Conservation (phyloP, 2,113 vertebrate species). For the Platysternon megacephalum region DNA sequence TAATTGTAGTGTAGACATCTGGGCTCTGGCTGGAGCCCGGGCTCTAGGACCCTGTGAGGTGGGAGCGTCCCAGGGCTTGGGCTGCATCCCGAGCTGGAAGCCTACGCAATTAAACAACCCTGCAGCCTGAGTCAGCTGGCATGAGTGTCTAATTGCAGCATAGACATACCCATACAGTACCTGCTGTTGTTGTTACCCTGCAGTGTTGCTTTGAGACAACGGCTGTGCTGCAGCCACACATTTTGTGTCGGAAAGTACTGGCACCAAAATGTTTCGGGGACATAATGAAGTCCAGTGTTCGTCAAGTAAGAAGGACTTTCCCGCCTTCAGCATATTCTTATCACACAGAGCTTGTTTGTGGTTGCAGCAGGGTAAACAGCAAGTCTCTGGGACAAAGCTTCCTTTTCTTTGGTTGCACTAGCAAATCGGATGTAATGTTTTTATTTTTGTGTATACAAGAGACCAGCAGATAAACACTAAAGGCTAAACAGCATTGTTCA, state of each 20-base stretch:
- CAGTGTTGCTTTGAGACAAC: conserved; percentile 40
- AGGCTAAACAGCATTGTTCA: background rate
- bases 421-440: conserved; percentile 64
- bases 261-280: background rate
- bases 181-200: background rate
- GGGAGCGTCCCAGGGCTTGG: no score
- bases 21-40: no score
- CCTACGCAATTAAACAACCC: background rate
- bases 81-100: background rate
- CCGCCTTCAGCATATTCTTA: background rate
- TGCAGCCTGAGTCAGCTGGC: background rate
- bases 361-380: conserved; percentile 58
- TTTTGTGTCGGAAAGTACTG: background rate
- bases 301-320: background rate
- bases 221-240: background rate
- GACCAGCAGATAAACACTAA: conserved; percentile 42
- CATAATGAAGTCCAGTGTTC: conserved; percentile 28
- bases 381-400: conserved; percentile 51
- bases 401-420: conserved; percentile 60
- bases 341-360: conserved; percentile 53
- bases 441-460: conserved; percentile 56
- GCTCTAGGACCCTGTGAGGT: no score
- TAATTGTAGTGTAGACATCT: no score
- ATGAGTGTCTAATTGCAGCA: background rate
- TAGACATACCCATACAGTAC: background rate